Evolutionary conservation across 2,888 invertebrate species (phyloP).

Genomic region (Coleophora deauratella): DNA sequence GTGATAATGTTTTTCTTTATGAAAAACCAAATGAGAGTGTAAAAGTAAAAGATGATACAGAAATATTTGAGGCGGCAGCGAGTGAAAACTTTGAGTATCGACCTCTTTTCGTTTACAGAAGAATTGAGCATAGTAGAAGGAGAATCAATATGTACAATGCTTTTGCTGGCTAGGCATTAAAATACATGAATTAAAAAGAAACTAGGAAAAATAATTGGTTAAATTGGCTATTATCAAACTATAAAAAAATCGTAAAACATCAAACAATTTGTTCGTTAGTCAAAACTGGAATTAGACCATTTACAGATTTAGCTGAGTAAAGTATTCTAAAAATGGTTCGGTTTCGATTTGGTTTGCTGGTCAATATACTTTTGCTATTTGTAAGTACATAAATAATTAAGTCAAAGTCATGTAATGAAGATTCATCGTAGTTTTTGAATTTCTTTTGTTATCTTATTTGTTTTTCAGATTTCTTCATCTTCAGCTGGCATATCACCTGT

Average conservation of each 20-base stretch:
- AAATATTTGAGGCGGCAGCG: conserved; percentile 37
- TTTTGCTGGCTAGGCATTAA: conserved; percentile 45
- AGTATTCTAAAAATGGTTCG: not conserved
- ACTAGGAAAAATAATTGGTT: not conserved
- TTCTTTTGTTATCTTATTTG: no score
- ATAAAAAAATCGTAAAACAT: not conserved
- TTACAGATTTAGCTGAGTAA: not conserved
- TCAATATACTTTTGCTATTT: not conserved
- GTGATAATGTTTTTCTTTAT: not conserved
- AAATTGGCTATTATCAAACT: conserved; percentile 4
- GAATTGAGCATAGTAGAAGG: conserved; percentile 53
- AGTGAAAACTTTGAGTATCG: conserved; percentile 47
- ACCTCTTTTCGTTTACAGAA: conserved; percentile 54
- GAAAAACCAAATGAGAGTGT: conserved; percentile 1
- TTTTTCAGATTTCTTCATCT: conserved; percentile 31
- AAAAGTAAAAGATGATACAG: conserved; percentile 13
- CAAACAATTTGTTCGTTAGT: not conserved
- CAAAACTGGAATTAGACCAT: not conserved
- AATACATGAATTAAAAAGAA: conserved; percentile 2
- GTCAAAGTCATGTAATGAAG: not conserved
- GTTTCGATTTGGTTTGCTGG: not conserved
- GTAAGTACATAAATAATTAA: not conserved
- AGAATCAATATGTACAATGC: conserved; percentile 59
- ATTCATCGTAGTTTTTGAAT: no score
- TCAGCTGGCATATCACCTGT: conserved; percentile 56